Conservation (phyloP, 1,140 invertebrate species). For the Neotoxoptera formosana region DNA sequence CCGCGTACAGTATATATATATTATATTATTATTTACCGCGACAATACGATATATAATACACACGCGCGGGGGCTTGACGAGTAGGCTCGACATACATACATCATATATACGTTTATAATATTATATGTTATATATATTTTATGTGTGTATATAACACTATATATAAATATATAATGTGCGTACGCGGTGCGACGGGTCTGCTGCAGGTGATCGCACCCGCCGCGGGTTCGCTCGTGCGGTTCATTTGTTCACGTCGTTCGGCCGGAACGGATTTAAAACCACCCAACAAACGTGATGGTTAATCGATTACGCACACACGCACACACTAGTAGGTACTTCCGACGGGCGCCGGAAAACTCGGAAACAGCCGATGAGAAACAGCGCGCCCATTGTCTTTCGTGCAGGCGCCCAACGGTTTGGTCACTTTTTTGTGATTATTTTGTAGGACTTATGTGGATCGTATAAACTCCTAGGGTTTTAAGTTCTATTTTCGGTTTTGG, state of each 20-base stretch:
- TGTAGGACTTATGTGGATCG: neutral
- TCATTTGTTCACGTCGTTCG: slow-evolving; percentile 32
- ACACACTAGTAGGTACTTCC: neutral
- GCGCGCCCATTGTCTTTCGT: neutral
- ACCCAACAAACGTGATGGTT: slow-evolving; percentile 40
- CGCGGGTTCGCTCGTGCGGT: slow-evolving; percentile 50
- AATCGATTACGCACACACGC: slow-evolving; percentile 43
- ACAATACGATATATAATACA: neutral
- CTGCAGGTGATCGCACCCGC: neutral
- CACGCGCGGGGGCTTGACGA: neutral
- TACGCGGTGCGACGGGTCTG: neutral
- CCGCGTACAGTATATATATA: neutral
- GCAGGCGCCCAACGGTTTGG: neutral
- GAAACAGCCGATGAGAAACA: neutral
- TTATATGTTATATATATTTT: no score
- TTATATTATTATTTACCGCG: no score
- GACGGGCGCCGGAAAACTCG: neutral
- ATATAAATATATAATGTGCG: neutral
- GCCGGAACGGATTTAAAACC: slow-evolving; percentile 38
- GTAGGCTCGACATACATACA: neutral
- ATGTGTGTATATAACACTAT: neutral
- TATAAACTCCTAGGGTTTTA: neutral
- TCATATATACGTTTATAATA: neutral
- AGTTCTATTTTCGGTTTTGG: neutral
- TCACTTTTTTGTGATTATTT: neutral